Evolutionary conservation across 2,797 vertebrate genomes (phyloP).

Genomic region (Muscicapa comitata): DNA sequence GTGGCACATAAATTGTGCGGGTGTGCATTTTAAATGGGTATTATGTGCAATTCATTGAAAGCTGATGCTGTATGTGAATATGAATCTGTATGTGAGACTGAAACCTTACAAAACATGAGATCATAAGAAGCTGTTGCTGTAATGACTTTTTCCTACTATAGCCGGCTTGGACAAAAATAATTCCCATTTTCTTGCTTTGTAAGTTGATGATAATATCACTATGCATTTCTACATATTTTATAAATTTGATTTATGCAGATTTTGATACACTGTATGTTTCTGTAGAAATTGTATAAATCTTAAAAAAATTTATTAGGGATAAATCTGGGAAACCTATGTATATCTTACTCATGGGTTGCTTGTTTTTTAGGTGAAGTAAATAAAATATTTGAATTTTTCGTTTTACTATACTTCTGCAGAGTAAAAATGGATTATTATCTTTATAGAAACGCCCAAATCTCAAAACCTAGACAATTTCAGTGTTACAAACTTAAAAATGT

Average conservation of each 20-base stretch:
- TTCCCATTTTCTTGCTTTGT: constrained; percentile 78
- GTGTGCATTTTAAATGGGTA: constrained; percentile 66
- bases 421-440: background rate
- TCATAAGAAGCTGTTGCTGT: constrained; percentile 70
- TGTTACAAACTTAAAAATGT: background rate
- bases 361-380: constrained; percentile 82
- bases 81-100: constrained; percentile 66
- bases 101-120: constrained; percentile 58
- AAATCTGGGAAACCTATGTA: constrained; percentile 74
- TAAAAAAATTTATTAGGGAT: constrained; percentile 75
- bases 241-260: constrained; percentile 86
- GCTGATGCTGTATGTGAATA: constrained; percentile 63
- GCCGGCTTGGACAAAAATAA: constrained; percentile 68
- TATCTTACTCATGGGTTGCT: constrained; percentile 78
- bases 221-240: constrained; percentile 86
- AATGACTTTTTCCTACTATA: constrained; percentile 75
- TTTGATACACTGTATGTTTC: constrained; percentile 87
- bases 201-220: constrained; percentile 79
- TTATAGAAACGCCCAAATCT: background rate
- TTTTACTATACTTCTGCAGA: constrained; percentile 39
- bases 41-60: constrained; percentile 74
- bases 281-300: constrained; percentile 85
- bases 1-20: constrained; percentile 64
- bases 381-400: constrained; percentile 79
- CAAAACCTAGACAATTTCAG: background rate